A percentile compares a stretch with the other conserved stretches of the same genome.
Evolutionary conservation across 2,888 invertebrate species (phyloP).

Genomic region (Brachylomia viminalis): DNA sequence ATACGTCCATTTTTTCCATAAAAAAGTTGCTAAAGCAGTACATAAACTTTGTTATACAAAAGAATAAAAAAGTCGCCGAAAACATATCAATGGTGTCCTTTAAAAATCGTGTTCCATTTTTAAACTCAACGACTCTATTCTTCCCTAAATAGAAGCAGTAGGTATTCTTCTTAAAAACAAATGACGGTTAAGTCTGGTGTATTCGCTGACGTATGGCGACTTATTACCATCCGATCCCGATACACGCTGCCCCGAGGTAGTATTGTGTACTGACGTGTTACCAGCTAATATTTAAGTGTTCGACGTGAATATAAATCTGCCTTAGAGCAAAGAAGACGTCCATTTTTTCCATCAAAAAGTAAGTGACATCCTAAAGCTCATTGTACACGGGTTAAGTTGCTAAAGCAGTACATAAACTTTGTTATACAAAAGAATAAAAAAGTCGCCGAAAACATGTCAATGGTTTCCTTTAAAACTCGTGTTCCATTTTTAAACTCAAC

Average conservation of each 20-base stretch:
- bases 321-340: not conserved
- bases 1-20: not conserved
- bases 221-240: conserved; percentile 89
- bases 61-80: not conserved
- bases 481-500: not conserved
- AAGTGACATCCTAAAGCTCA: no score
- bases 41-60: no score
- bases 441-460: not conserved
- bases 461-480: not conserved
- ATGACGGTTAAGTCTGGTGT: not conserved
- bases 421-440: no score
- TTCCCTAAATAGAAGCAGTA: not conserved
- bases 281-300: conserved; percentile 54
- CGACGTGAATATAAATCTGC: conserved; percentile 12
- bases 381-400: no score
- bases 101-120: not conserved
- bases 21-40: not conserved
- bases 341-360: not conserved
- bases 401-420: no score
- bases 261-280: conserved; percentile 74
- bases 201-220: conserved; percentile 79
- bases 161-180: not conserved
- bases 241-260: conserved; percentile 80
- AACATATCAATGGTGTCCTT: not conserved
- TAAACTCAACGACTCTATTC: not conserved